phyloP scores from a whole-genome alignment of 2,797 vertebrate genomes.

The Hemitrygon akajei region DNA sequence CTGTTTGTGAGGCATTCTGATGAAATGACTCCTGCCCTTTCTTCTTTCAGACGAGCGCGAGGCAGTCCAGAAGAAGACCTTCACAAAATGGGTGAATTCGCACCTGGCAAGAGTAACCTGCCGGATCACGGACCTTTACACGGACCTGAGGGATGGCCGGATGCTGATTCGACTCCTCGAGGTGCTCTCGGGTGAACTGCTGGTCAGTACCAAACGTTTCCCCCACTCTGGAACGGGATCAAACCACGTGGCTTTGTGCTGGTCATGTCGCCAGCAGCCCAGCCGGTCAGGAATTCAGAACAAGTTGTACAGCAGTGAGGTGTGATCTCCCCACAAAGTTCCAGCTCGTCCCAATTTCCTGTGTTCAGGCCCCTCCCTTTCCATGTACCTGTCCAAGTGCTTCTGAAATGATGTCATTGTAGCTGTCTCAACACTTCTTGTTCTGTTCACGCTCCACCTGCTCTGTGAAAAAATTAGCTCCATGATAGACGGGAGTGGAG shows the following conservation, averaged over 20 bases:
- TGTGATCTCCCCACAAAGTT: neutral
- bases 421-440: too few relatives aligned
- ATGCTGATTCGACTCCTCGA: constrained; percentile 86
- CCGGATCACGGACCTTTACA: constrained; percentile 85
- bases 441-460: too few relatives aligned
- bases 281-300: neutral
- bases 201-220: constrained; percentile 63
- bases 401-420: too few relatives aligned
- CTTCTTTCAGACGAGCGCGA: constrained; percentile 74
- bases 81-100: constrained; percentile 95
- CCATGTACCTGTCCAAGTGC: too few relatives aligned
- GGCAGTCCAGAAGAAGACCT: constrained; percentile 92
- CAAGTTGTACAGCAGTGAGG: neutral
- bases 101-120: constrained; percentile 83
- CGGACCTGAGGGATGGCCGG: constrained; percentile 81
- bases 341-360: too few relatives aligned
- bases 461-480: too few relatives aligned
- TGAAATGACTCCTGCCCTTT: neutral
- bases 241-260: neutral
- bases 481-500: too few relatives aligned
- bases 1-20: neutral
- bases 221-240: neutral
- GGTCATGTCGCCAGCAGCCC: neutral
- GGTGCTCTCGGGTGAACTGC: constrained; percentile 83
- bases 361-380: too few relatives aligned